Percentiles rank a stretch among this genome's conserved stretches.
Conservation (phyloP, 2,113 vertebrate species). For the Forbesichthys papilliferus region DNA sequence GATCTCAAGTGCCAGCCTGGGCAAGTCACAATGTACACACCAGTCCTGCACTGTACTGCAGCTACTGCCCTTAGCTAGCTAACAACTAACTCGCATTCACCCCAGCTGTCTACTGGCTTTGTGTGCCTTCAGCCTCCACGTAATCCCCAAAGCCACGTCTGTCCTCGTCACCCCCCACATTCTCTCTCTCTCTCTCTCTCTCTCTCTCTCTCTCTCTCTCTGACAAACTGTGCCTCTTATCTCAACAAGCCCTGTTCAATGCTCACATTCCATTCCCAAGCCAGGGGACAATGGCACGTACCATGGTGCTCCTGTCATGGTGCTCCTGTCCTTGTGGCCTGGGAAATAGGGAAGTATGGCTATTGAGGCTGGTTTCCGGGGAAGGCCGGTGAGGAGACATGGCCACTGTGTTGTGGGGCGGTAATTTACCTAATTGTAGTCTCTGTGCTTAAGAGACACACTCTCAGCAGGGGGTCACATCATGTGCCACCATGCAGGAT, state of each 20-base stretch:
- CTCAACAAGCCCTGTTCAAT: constrained; percentile 6
- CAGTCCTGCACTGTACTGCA: neutral
- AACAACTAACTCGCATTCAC: neutral
- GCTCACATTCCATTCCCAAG: constrained; percentile 20
- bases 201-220: constrained; percentile 31
- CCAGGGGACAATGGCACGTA: constrained; percentile 54
- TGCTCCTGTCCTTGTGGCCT: constrained; percentile 50
- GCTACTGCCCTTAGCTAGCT: neutral
- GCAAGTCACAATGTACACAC: too few species aligned
- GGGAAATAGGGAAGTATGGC: constrained; percentile 26
- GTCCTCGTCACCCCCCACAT: neutral
- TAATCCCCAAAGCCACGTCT: constrained; percentile 51
- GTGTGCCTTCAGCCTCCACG: constrained; percentile 42
- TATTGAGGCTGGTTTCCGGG: constrained; percentile 4
- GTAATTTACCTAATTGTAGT: constrained; percentile 6
- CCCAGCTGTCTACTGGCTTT: constrained; percentile 53
- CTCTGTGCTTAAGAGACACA: neutral
- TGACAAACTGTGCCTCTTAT: neutral
- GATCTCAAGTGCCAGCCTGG: too few species aligned
- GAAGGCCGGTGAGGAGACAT: neutral
- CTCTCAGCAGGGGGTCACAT: constrained; percentile 4
- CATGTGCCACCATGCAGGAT: neutral
- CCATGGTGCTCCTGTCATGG: constrained; percentile 25
- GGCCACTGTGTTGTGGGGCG: neutral
- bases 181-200: constrained; percentile 16